Conservation (phyloP, 2,888 invertebrate genomes). For the Lycia hirtaria region DNA sequence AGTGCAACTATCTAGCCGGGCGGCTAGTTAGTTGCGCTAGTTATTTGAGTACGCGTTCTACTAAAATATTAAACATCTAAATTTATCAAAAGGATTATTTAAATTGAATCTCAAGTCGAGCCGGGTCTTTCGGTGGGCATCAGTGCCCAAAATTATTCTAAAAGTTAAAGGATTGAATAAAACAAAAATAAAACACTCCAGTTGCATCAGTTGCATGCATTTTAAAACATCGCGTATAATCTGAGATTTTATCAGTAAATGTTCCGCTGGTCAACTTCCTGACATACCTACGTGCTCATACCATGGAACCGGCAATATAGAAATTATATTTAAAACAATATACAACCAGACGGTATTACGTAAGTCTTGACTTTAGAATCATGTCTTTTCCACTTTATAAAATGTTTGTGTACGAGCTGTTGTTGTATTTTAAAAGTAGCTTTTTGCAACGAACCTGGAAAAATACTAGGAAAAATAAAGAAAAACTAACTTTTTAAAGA, state of each 20-base stretch:
- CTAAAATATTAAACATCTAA: too few relatives aligned
- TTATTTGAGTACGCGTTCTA: too few relatives aligned
- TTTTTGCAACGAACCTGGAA: too few relatives aligned
- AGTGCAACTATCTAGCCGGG: too few relatives aligned
- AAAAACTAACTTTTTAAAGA: too few relatives aligned
- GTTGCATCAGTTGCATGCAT: constrained; percentile 23
- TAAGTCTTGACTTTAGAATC: background rate
- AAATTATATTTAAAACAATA: background rate
- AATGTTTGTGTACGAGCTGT: background rate
- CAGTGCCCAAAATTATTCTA: background rate
- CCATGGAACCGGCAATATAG: constrained; percentile 15
- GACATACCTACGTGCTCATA: constrained; percentile 18
- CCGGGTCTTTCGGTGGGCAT: too few relatives aligned
- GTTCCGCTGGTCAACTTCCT: constrained; percentile 24
- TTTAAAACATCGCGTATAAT: constrained; percentile 19
- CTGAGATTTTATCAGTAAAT: constrained; percentile 24
- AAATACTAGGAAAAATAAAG: too few relatives aligned
- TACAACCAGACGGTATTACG: background rate
- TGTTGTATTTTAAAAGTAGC: background rate
- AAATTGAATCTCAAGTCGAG: too few relatives aligned
- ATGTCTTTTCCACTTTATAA: too few relatives aligned
- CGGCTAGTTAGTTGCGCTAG: too few relatives aligned
- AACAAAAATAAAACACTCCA: constrained; percentile 8
- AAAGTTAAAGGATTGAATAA: constrained; percentile 13
- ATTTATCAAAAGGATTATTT: too few relatives aligned